Percentiles rank a stretch among this genome's conserved stretches.
These are phyloP conservation scores for Discoglossus pictus DNA, from an alignment of 2,797 vertebrate genomes.

Conservation along the genomic window DNA sequence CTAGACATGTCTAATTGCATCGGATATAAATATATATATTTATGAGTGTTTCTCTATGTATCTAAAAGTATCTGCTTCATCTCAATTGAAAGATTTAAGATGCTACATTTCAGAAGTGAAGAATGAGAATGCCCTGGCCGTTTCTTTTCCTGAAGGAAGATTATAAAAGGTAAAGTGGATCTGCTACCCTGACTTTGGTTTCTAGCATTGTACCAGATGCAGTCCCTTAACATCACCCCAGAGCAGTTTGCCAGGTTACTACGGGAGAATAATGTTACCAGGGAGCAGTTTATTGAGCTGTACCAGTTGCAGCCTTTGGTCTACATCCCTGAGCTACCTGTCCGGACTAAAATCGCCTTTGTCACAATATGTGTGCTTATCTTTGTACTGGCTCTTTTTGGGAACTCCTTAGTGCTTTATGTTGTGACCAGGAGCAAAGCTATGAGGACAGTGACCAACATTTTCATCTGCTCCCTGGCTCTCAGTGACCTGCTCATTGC, in stretches of 20 bases:
- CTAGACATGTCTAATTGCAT: no score
- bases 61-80: no score
- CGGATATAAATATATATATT: no score
- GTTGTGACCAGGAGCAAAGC: conserved; percentile 71
- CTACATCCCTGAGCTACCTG: conserved; percentile 67
- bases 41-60: no score
- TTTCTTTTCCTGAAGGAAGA: no score
- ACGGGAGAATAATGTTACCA: conserved; percentile 67
- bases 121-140: no score
- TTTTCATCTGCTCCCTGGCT: conserved; percentile 75
- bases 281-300: conserved; percentile 68
- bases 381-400: conserved; percentile 68
- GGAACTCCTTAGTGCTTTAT: conserved; percentile 71
- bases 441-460: conserved; percentile 72
- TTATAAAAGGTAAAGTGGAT: no score
- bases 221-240: conserved; percentile 66
- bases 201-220: conserved; percentile 54
- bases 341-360: conserved; percentile 62
- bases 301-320: conserved; percentile 70
- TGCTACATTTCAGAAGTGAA: no score
- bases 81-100: no score
- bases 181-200: no score
- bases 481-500: conserved; percentile 74
- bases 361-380: conserved; percentile 63
- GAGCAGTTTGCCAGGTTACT: conserved; percentile 67